These are phyloP conservation scores for Scytalopus superciliaris DNA, from an alignment of 2,113 vertebrate genomes.

Conservation along the genomic window DNA sequence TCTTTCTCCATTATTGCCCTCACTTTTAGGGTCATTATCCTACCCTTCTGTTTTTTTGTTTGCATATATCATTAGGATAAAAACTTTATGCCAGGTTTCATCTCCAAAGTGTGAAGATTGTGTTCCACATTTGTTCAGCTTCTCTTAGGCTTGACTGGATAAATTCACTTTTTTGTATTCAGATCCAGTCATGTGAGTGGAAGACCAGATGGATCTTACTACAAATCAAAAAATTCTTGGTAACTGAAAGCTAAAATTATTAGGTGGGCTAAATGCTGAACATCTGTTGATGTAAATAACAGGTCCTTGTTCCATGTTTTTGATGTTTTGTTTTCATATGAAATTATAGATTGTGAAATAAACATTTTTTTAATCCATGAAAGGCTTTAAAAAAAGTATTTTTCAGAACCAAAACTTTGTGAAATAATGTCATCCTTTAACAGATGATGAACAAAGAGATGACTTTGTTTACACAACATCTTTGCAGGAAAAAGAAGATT, in stretches of 20 bases:
- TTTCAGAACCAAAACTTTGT: neutral
- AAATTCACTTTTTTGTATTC: slow-evolving; percentile 73
- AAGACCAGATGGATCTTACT: slow-evolving; percentile 71
- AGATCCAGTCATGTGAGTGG: slow-evolving; percentile 51
- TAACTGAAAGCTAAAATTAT: slow-evolving; percentile 72
- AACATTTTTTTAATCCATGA: slow-evolving; percentile 31
- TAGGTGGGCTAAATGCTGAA: slow-evolving; percentile 66
- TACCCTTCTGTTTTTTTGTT: slow-evolving; percentile 42
- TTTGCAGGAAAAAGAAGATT: slow-evolving; percentile 51
- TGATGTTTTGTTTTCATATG: slow-evolving; percentile 51
- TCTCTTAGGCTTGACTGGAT: slow-evolving; percentile 58
- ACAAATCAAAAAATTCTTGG: slow-evolving; percentile 68
- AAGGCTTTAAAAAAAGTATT: neutral
- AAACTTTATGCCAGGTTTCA: slow-evolving; percentile 36
- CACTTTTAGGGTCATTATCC: neutral
- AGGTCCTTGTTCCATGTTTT: slow-evolving; percentile 50
- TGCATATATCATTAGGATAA: slow-evolving; percentile 58
- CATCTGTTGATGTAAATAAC: slow-evolving; percentile 75
- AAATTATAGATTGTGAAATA: slow-evolving; percentile 59
- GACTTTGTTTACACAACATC: slow-evolving; percentile 53
- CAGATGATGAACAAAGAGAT: slow-evolving; percentile 54
- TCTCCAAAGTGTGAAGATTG: slow-evolving; percentile 49
- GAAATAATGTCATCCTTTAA: slow-evolving; percentile 42
- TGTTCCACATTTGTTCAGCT: slow-evolving; percentile 50
- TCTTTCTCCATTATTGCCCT: neutral